Percentiles rank a stretch among this genome's conserved stretches.
phyloP scores from a whole-genome alignment of 2,113 vertebrate species.

The Aleadryas rufinucha region DNA sequence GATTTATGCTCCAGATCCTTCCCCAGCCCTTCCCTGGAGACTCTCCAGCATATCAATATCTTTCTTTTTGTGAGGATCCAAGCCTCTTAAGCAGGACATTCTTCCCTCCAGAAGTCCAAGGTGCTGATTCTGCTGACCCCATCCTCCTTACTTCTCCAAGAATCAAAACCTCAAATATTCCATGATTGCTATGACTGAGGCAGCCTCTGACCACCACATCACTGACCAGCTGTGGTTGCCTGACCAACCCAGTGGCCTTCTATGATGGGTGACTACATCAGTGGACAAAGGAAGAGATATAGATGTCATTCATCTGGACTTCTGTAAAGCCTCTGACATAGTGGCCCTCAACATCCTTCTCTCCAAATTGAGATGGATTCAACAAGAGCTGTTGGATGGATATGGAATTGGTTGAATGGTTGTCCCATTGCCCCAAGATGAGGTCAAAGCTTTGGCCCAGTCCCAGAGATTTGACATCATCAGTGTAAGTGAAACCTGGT shows the following conservation, averaged over 20 bases:
- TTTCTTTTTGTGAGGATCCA: background rate
- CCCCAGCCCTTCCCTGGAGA: background rate
- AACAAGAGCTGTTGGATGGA: too few relatives aligned
- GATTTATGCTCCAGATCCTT: background rate
- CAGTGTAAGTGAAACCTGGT: background rate
- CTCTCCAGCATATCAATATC: background rate
- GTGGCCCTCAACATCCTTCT: background rate
- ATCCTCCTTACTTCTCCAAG: background rate
- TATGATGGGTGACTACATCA: background rate
- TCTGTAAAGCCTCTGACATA: background rate
- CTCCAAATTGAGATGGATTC: background rate
- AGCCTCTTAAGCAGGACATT: background rate
- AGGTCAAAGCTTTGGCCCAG: background rate
- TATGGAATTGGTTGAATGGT: background rate
- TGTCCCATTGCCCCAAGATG: background rate
- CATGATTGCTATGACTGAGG: fast-evolving
- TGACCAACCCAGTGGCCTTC: background rate
- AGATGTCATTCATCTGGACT: background rate
- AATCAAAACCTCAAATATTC: background rate
- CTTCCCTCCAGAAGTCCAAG: background rate
- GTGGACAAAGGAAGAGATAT: background rate
- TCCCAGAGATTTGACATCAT: background rate
- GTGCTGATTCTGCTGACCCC: background rate
- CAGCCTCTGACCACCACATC: background rate
- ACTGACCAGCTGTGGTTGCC: background rate